A percentile compares a stretch with the other conserved stretches of the same genome.
Evolutionary conservation across 2,113 vertebrate genomes (phyloP).

Genomic region (Salvator merianae): DNA sequence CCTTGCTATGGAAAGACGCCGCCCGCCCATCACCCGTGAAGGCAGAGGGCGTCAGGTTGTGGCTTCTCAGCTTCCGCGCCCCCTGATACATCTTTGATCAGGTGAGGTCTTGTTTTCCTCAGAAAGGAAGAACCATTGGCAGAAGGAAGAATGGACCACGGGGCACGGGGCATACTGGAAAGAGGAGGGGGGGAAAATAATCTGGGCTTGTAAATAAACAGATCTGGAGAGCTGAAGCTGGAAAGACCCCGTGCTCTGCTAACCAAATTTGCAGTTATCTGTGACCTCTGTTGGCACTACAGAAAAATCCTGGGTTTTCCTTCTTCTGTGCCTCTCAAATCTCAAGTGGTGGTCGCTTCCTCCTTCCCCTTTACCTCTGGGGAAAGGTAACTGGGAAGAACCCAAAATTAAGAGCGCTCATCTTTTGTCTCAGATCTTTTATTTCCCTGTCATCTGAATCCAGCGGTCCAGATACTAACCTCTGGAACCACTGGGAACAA

Average conservation of each 20-base stretch:
- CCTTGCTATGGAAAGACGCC: not conserved
- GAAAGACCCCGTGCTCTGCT: not conserved
- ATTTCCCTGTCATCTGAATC: too few species aligned
- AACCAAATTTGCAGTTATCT: not conserved
- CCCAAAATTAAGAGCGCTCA: too few species aligned
- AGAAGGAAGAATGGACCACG: not conserved
- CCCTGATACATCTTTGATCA: not conserved
- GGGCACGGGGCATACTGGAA: too few species aligned
- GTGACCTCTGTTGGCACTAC: not conserved
- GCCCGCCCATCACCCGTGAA: not conserved
- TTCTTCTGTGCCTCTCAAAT: too few species aligned
- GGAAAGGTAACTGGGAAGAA: too few species aligned
- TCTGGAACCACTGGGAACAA: not conserved
- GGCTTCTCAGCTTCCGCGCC: not conserved
- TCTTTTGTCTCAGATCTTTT: too few species aligned
- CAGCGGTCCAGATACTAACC: not conserved
- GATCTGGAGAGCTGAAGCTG: not conserved
- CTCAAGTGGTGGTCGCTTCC: too few species aligned
- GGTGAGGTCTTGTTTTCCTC: too few species aligned
- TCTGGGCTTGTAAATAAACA: too few species aligned
- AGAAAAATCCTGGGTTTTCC: not conserved
- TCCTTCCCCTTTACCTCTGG: too few species aligned
- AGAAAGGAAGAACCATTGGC: too few species aligned
- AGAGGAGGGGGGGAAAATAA: fast-evolving
- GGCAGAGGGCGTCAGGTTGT: too few species aligned